Percentiles rank a stretch among this genome's conserved stretches.
Conservation (phyloP, 1,140 invertebrate species). For the Hestina assimilis region DNA sequence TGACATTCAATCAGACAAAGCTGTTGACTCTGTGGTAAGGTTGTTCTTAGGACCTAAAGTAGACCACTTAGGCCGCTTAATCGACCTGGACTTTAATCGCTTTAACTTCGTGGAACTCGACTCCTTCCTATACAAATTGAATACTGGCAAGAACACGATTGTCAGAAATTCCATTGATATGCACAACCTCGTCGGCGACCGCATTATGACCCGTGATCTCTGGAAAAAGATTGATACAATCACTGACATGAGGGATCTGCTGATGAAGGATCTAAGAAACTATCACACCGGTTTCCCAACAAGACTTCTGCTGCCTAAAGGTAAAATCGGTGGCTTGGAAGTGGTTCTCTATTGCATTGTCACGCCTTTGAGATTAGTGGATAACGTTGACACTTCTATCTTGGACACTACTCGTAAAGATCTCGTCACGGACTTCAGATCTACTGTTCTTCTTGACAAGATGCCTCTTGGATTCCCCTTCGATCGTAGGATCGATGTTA, state of each 20-base stretch:
- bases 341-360: slow-evolving; percentile 81
- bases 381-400: slow-evolving; percentile 51
- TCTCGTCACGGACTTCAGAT: slow-evolving; percentile 51
- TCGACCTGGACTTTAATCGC: slow-evolving; percentile 78
- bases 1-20: slow-evolving; percentile 79
- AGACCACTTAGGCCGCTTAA: slow-evolving; percentile 73
- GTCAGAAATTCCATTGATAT: slow-evolving; percentile 78
- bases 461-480: slow-evolving; percentile 84
- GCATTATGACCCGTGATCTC: slow-evolving; percentile 66
- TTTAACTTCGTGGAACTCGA: slow-evolving; percentile 80
- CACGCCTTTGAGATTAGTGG: slow-evolving; percentile 64
- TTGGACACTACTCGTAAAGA: slow-evolving; percentile 55
- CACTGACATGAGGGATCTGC: slow-evolving; percentile 46
- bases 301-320: slow-evolving; percentile 81
- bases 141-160: slow-evolving; percentile 80
- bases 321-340: slow-evolving; percentile 80
- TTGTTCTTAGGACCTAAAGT: slow-evolving; percentile 86
- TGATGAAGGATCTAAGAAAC: slow-evolving; percentile 57
- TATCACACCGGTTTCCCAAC: slow-evolving; percentile 80
- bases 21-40: slow-evolving; percentile 78
- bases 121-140: slow-evolving; percentile 78
- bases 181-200: slow-evolving; percentile 71
- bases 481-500: slow-evolving; percentile 80
- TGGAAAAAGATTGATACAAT: slow-evolving; percentile 64
- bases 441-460: slow-evolving; percentile 75